Percentiles rank a stretch among this genome's conserved stretches.
These are phyloP conservation scores for Acheta domesticus DNA, from an alignment of 2,888 invertebrate species.

Conservation along the genomic window DNA sequence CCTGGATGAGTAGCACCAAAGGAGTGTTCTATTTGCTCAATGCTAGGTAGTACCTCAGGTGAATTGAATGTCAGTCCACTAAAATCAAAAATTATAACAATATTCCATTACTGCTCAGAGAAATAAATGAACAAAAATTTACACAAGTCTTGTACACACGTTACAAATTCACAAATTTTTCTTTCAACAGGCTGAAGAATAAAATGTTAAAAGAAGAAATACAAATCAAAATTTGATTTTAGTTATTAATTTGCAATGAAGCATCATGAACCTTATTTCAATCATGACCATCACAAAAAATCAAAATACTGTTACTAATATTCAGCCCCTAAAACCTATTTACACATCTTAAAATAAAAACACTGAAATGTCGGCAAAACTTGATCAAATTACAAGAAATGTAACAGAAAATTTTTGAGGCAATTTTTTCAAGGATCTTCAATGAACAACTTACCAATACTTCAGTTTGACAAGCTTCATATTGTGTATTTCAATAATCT, in stretches of 20 bases:
- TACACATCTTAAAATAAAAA: too few species aligned
- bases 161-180: not conserved
- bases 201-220: not conserved
- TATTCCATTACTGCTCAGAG: not conserved
- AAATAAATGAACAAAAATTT: not conserved
- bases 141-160: too few species aligned
- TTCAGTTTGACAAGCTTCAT: constrained; percentile 95
- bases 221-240: too few species aligned
- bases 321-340: too few species aligned
- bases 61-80: constrained; percentile 85
- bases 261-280: too few species aligned
- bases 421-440: not conserved
- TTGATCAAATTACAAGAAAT: too few species aligned
- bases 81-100: constrained; percentile 35
- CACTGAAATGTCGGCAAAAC: too few species aligned
- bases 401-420: too few species aligned
- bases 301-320: too few species aligned
- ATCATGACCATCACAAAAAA: too few species aligned
- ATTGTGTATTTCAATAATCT: constrained; percentile 95
- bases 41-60: constrained; percentile 90
- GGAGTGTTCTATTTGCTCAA: constrained; percentile 97
- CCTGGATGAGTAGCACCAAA: constrained; percentile 99
- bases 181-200: not conserved
- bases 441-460: constrained; percentile 72
- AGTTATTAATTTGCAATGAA: too few species aligned